These are phyloP conservation scores for Nomada flava DNA, from an alignment of 2,888 invertebrate genomes.

Conservation along the genomic window DNA sequence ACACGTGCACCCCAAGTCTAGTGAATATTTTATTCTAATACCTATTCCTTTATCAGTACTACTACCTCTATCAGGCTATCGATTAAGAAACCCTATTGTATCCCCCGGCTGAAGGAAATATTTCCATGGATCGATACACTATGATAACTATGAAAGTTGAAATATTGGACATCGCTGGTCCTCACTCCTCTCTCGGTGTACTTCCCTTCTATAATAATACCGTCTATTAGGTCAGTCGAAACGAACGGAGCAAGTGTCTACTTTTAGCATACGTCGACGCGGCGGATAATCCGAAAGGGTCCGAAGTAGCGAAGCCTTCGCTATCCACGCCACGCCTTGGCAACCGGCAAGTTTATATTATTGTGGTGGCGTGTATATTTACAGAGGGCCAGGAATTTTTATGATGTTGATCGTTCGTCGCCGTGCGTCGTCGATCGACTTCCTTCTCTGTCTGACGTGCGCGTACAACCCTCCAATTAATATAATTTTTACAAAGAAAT, in stretches of 20 bases:
- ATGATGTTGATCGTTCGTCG: conserved; percentile 76
- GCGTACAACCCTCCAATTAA: not conserved
- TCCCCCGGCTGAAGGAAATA: too few relatives aligned
- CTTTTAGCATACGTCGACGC: conserved; percentile 60
- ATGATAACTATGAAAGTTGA: not conserved
- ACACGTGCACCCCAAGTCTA: too few relatives aligned
- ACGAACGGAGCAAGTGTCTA: conserved; percentile 63
- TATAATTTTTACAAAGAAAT: too few relatives aligned
- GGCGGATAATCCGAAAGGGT: conserved; percentile 57
- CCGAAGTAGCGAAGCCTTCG: conserved; percentile 48
- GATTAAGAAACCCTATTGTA: too few relatives aligned
- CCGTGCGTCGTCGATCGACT: conserved; percentile 1
- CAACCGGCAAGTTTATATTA: conserved; percentile 73
- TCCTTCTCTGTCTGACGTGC: too few relatives aligned
- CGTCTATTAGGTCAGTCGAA: conserved; percentile 67
- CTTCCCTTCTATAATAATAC: conserved; percentile 63
- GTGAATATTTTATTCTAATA: too few relatives aligned
- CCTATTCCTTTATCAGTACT: too few relatives aligned
- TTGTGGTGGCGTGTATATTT: conserved; percentile 79
- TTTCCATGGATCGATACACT: not conserved
- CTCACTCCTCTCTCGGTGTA: conserved; percentile 1
- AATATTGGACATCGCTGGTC: conserved; percentile 32
- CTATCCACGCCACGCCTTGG: conserved; percentile 59
- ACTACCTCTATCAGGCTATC: too few relatives aligned
- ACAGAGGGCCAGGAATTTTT: conserved; percentile 79